These are phyloP conservation scores for Rattus rattus DNA, from an alignment of 2,113 vertebrate species.

Conservation along the genomic window DNA sequence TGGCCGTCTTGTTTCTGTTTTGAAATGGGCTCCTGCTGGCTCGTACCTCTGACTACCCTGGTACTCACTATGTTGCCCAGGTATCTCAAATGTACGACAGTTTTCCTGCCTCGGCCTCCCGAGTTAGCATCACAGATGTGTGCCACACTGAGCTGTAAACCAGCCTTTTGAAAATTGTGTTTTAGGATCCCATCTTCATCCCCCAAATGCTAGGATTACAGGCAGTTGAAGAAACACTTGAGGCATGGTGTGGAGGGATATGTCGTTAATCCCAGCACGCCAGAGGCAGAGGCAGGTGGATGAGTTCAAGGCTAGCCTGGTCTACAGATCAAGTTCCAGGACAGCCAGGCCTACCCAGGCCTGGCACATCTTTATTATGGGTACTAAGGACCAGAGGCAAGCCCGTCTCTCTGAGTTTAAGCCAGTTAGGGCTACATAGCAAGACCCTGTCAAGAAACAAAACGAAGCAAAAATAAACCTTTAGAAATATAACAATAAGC, in stretches of 20 bases:
- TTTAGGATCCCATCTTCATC: not conserved
- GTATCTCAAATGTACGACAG: not conserved
- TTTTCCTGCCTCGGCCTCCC: not conserved
- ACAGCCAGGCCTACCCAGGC: too few relatives aligned
- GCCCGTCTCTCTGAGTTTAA: not conserved
- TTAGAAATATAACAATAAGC: not conserved
- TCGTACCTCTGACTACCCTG: not conserved
- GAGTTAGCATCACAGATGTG: not conserved
- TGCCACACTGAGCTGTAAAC: not conserved
- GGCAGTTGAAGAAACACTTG: not conserved
- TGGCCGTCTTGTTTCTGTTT: not conserved
- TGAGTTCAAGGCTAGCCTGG: too few relatives aligned
- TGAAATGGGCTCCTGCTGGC: not conserved
- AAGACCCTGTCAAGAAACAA: not conserved
- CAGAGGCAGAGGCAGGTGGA: not conserved
- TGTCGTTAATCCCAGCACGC: too few relatives aligned
- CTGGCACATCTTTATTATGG: not conserved
- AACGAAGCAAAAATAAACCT: not conserved
- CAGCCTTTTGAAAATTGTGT: not conserved
- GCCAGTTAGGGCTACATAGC: not conserved
- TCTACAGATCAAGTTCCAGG: too few relatives aligned
- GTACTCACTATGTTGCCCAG: not conserved
- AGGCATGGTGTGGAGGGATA: too few relatives aligned
- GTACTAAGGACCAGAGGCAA: not conserved
- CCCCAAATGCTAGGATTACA: not conserved